Conservation (phyloP, 2,797 vertebrate genomes). For the Clarias platycephalus region DNA sequence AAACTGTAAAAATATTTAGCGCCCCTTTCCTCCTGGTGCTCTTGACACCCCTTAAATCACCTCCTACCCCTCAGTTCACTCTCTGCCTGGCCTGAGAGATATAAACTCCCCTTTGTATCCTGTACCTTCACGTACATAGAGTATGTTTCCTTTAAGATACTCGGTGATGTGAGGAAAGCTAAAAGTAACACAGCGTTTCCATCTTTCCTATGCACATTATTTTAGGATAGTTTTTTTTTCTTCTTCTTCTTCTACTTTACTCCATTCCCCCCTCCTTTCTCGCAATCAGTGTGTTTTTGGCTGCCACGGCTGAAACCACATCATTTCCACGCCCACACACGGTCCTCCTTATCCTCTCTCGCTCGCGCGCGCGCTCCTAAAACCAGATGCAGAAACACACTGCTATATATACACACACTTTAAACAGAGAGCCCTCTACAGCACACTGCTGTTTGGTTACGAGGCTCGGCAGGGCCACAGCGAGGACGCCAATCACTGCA, state of each 20-base stretch:
- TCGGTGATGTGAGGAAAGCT: slow-evolving; percentile 41
- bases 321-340: slow-evolving; percentile 65
- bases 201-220: slow-evolving; percentile 60
- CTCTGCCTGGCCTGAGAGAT: slow-evolving; percentile 4
- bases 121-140: slow-evolving; percentile 17
- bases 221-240: slow-evolving; percentile 54
- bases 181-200: slow-evolving; percentile 33
- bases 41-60: not conserved
- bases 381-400: slow-evolving; percentile 51
- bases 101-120: slow-evolving; percentile 27
- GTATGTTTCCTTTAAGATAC: slow-evolving; percentile 39
- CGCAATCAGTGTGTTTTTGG: slow-evolving; percentile 64
- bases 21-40: not conserved
- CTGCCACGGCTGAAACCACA: slow-evolving; percentile 71
- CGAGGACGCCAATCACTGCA: slow-evolving; percentile 37
- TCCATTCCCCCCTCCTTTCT: slow-evolving; percentile 54
- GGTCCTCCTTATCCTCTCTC: slow-evolving; percentile 59
- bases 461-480: slow-evolving; percentile 35
- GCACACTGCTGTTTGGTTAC: slow-evolving; percentile 47
- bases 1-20: slow-evolving; percentile 24
- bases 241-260: slow-evolving; percentile 12
- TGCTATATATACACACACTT: slow-evolving; percentile 56
- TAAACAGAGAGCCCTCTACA: slow-evolving; percentile 54
- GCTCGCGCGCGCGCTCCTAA: slow-evolving; percentile 50
- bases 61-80: not conserved